Evolutionary conservation across 2,888 invertebrate species (phyloP).

Genomic region (Actias luna): DNA sequence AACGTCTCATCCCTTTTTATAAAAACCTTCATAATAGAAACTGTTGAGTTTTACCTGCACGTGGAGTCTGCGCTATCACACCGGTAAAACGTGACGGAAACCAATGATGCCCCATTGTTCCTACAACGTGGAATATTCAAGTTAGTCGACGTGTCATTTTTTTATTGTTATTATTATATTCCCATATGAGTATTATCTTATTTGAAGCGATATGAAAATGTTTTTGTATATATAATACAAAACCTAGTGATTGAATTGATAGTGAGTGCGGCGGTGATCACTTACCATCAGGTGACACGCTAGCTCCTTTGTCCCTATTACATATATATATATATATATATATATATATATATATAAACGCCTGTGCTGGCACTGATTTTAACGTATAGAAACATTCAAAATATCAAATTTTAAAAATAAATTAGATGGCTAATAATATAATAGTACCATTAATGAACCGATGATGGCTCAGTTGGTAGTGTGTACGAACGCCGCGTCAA

Average conservation of each 20-base stretch:
- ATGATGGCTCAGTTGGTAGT: no score
- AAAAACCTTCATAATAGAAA: conserved; percentile 4
- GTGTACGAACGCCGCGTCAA: no score
- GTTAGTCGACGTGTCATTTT: conserved; percentile 40
- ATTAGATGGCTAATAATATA: no score
- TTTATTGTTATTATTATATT: conserved; percentile 27
- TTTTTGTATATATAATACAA: background rate
- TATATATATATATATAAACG: no score
- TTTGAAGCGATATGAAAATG: conserved; percentile 2
- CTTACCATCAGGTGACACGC: no score
- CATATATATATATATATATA: no score
- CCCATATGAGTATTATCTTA: conserved; percentile 13
- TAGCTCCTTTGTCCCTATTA: no score
- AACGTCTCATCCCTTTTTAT: conserved; percentile 3
- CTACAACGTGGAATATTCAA: conserved; percentile 47
- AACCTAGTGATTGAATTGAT: background rate
- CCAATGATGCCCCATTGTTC: conserved; percentile 64
- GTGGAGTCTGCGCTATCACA: conserved; percentile 34
- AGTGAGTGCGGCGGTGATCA: no score
- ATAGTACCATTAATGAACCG: no score
- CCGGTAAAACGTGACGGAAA: conserved; percentile 59
- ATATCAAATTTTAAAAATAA: no score
- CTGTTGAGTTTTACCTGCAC: conserved; percentile 41
- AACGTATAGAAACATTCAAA: no score
- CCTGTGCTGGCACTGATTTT: no score